These are phyloP conservation scores for Hypselothyrea guttata DNA, from an alignment of 2,888 invertebrate species.

Conservation along the genomic window DNA sequence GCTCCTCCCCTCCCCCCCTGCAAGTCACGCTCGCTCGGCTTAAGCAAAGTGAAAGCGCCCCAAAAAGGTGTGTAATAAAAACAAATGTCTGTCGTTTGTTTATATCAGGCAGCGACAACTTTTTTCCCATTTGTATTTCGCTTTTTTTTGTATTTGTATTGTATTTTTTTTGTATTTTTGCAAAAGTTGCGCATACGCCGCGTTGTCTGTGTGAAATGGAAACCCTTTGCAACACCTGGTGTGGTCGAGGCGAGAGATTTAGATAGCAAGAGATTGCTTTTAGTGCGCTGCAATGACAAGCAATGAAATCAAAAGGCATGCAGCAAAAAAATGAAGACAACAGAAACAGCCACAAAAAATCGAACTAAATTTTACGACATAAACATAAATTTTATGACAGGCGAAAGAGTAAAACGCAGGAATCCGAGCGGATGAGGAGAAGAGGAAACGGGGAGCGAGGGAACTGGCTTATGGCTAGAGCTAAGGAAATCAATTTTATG, in stretches of 20 bases:
- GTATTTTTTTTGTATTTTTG: conserved; percentile 2
- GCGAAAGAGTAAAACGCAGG: conserved; percentile 49
- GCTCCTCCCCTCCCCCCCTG: not conserved
- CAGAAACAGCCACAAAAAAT: conserved; percentile 51
- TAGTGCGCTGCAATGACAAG: conserved; percentile 50
- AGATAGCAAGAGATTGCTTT: conserved; percentile 21
- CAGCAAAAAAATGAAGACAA: conserved; percentile 28
- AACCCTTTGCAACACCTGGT: conserved; percentile 69
- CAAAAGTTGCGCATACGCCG: conserved; percentile 50
- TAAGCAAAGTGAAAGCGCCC: conserved; percentile 26
- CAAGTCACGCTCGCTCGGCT: conserved; percentile 2
- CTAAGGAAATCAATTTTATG: conserved; percentile 78
- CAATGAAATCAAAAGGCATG: conserved; percentile 57
- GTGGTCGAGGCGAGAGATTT: conserved; percentile 42
- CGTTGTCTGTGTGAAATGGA: conserved; percentile 26
- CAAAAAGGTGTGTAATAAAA: conserved; percentile 82
- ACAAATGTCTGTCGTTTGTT: conserved; percentile 83
- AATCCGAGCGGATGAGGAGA: conserved; percentile 11
- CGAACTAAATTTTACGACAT: conserved; percentile 77
- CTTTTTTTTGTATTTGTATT: not conserved
- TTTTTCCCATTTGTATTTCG: not conserved
- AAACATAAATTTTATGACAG: conserved; percentile 80
- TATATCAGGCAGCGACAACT: conserved; percentile 78
- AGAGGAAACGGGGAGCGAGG: not conserved
- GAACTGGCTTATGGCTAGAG: not conserved